phyloP scores from a whole-genome alignment of 1,140 invertebrate genomes.

The Leptestheria dahalacensis region DNA sequence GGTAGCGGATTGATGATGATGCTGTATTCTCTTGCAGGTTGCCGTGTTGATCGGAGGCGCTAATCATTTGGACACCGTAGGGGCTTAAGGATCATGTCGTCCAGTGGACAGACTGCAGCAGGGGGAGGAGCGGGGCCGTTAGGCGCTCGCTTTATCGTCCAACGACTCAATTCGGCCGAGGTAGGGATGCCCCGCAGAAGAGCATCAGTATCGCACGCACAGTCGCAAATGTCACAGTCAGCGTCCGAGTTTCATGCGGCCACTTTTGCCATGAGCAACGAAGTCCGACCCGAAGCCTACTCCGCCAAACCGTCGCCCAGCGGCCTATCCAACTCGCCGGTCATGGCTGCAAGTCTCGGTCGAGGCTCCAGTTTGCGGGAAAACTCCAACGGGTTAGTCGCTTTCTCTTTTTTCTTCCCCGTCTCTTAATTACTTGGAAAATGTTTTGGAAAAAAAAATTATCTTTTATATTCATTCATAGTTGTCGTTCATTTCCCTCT shows the following conservation, averaged over 20 bases:
- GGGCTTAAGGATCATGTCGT: not conserved
- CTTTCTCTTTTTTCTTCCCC: not conserved
- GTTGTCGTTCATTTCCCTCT: too few species aligned
- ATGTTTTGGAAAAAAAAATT: too few species aligned
- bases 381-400: not conserved
- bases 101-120: not conserved
- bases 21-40: not conserved
- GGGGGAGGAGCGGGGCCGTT: not conserved
- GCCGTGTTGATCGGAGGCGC: not conserved
- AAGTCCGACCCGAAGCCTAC: not conserved
- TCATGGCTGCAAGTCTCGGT: not conserved
- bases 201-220: conserved; percentile 4
- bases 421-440: not conserved
- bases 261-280: not conserved
- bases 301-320: not conserved
- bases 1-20: too few species aligned
- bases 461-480: too few species aligned
- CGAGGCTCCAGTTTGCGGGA: not conserved
- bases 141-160: conserved; percentile 5
- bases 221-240: not conserved
- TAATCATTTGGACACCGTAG: not conserved
- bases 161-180: not conserved
- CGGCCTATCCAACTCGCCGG: not conserved
- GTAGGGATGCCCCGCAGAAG: not conserved
- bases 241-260: not conserved